Conservation (phyloP, 2,113 vertebrate species). For the Megaceryle torquata region DNA sequence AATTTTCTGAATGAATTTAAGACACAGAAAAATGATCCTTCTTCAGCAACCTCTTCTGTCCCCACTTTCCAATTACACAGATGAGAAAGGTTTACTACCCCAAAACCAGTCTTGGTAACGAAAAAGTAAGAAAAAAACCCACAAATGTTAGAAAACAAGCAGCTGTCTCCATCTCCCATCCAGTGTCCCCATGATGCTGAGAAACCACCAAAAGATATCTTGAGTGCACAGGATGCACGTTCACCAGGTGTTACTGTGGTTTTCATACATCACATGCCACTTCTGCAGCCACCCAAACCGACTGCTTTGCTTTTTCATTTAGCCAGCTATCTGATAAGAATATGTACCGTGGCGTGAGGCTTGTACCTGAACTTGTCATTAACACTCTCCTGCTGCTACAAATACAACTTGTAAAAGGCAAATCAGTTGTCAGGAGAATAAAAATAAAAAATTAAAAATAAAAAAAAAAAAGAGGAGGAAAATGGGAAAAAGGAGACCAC, state of each 20-base stretch:
- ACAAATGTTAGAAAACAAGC: background rate
- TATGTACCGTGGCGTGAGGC: accelerated
- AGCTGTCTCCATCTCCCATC: conserved; percentile 13
- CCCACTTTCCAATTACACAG: background rate
- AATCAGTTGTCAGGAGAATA: background rate
- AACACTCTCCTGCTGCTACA: background rate
- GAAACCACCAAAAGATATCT: conserved; percentile 15
- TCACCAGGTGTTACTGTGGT: conserved; percentile 42
- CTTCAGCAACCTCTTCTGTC: background rate
- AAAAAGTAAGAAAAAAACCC: background rate
- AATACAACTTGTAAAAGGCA: background rate
- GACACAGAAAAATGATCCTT: background rate
- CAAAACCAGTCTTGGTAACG: background rate
- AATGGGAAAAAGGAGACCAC: background rate
- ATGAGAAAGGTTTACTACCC: background rate
- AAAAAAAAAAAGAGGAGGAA: background rate
- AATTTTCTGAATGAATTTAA: background rate
- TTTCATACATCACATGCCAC: background rate
- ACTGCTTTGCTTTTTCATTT: background rate
- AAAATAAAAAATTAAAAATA: background rate
- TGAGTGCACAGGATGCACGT: background rate
- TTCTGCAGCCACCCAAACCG: background rate
- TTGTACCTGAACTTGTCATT: background rate
- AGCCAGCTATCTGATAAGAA: background rate
- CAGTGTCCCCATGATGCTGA: background rate